A percentile compares a stretch with the other conserved stretches of the same genome.
These are phyloP conservation scores for Apantesis nais DNA, from an alignment of 2,888 invertebrate genomes.

Conservation along the genomic window DNA sequence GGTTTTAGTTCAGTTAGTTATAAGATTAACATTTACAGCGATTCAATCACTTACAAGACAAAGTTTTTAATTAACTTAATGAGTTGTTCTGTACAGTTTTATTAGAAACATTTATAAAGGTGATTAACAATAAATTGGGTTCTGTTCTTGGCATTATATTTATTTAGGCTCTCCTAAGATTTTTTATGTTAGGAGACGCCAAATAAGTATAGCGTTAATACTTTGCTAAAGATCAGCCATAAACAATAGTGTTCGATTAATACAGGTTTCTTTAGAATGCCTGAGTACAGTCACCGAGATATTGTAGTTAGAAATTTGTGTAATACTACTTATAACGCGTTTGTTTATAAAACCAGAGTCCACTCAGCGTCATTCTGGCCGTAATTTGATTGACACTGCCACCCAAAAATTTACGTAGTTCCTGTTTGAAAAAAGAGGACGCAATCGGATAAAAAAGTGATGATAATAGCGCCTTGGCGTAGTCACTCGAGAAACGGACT, in stretches of 20 bases:
- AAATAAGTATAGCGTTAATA: too few species aligned
- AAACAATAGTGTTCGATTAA: too few species aligned
- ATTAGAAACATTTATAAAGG: neutral
- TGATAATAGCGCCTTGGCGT: constrained; percentile 74
- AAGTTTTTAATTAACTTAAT: neutral
- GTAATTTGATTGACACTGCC: constrained; percentile 27
- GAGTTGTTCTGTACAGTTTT: neutral
- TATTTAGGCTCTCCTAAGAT: too few species aligned
- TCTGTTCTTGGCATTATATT: too few species aligned
- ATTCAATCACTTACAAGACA: neutral
- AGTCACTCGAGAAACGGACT: constrained; percentile 65
- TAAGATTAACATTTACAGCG: neutral
- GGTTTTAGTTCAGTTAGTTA: neutral
- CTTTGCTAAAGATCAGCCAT: too few species aligned
- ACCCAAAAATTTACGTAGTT: constrained; percentile 21
- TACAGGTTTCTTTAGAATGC: too few species aligned
- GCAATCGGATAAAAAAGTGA: constrained; percentile 58
- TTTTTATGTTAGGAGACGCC: too few species aligned
- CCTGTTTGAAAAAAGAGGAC: constrained; percentile 44
- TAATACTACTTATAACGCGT: neutral
- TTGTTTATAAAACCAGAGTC: too few species aligned
- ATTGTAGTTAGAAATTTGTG: too few species aligned
- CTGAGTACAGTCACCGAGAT: too few species aligned
- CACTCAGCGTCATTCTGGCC: neutral
- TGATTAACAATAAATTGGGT: neutral